A percentile compares a stretch with the other conserved stretches of the same genome.
Conservation (phyloP, 2,797 vertebrate genomes). For the Etheostoma nigrum region DNA sequence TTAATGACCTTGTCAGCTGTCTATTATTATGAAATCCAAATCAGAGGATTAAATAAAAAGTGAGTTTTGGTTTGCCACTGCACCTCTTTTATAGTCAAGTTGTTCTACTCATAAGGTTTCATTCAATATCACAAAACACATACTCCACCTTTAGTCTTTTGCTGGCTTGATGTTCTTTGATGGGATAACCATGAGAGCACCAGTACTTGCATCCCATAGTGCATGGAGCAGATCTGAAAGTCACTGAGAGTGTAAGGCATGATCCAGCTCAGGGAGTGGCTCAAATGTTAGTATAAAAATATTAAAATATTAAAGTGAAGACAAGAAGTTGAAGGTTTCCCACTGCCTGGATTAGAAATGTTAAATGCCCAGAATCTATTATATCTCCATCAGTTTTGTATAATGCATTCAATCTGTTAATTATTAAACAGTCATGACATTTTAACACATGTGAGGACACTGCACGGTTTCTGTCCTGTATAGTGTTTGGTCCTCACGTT, state of each 20-base stretch:
- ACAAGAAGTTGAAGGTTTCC: slow-evolving; percentile 58
- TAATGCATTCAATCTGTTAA: slow-evolving; percentile 52
- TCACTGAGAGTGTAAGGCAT: slow-evolving; percentile 62
- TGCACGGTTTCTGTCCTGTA: background rate
- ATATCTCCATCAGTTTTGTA: slow-evolving; percentile 48
- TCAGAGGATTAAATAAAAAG: background rate
- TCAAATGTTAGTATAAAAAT: slow-evolving; percentile 77
- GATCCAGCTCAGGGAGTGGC: slow-evolving; percentile 47
- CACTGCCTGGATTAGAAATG: slow-evolving; percentile 46
- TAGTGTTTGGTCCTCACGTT: slow-evolving; percentile 25
- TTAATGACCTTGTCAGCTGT: slow-evolving; percentile 19
- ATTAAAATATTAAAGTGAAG: slow-evolving; percentile 76
- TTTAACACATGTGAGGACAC: slow-evolving; percentile 25
- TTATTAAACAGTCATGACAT: slow-evolving; percentile 55
- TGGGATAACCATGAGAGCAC: slow-evolving; percentile 10
- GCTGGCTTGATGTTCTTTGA: slow-evolving; percentile 25
- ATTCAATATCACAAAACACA: background rate
- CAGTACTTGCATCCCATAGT: slow-evolving; percentile 55
- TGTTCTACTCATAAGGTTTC: slow-evolving; percentile 8
- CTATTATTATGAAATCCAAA: slow-evolving; percentile 21
- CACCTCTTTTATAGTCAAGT: background rate
- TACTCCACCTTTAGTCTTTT: slow-evolving; percentile 17
- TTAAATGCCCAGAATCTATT: slow-evolving; percentile 46
- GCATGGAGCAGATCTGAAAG: slow-evolving; percentile 53
- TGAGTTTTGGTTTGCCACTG: background rate